Percentiles rank a stretch among this genome's conserved stretches.
phyloP scores from a whole-genome alignment of 1,140 invertebrate genomes.

The Drosophila lacteicornis region DNA sequence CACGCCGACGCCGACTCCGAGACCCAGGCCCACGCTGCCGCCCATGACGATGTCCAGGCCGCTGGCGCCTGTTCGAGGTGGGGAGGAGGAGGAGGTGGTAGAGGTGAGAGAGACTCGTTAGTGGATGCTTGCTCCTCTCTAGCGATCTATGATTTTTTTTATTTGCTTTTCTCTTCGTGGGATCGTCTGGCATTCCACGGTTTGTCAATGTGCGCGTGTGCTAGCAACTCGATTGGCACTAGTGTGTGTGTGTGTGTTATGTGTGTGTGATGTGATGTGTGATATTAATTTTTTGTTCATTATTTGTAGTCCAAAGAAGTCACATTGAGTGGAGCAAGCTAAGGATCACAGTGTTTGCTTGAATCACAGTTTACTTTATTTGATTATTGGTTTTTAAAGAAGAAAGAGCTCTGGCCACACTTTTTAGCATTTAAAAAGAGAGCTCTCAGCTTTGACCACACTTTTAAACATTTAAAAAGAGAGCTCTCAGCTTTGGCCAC shows the following conservation, averaged over 20 bases:
- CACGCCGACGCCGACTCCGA: slow-evolving; percentile 24
- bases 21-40: slow-evolving; percentile 26
- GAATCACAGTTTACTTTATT: slow-evolving; percentile 3
- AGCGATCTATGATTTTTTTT: slow-evolving; percentile 17
- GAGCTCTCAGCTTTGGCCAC: too few relatives aligned
- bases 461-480: too few relatives aligned
- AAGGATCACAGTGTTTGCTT: slow-evolving; percentile 2
- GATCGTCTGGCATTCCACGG: slow-evolving; percentile 57
- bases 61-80: slow-evolving; percentile 52
- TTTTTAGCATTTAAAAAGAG: not conserved
- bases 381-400: not conserved
- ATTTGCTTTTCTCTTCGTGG: slow-evolving; percentile 17
- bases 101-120: slow-evolving; percentile 18
- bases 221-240: slow-evolving; percentile 77
- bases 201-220: slow-evolving; percentile 79
- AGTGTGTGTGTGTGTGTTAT: slow-evolving; percentile 33
- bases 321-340: slow-evolving; percentile 29
- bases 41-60: slow-evolving; percentile 74
- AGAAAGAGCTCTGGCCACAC: not conserved
- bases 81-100: slow-evolving; percentile 1
- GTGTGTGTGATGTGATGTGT: not conserved
- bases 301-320: slow-evolving; percentile 11
- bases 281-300: slow-evolving; percentile 1
- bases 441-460: too few relatives aligned
- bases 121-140: slow-evolving; percentile 16